Base-by-base conservation (phyloP, 2,888 invertebrate genomes). In the Cylloceria caligata region DNA sequence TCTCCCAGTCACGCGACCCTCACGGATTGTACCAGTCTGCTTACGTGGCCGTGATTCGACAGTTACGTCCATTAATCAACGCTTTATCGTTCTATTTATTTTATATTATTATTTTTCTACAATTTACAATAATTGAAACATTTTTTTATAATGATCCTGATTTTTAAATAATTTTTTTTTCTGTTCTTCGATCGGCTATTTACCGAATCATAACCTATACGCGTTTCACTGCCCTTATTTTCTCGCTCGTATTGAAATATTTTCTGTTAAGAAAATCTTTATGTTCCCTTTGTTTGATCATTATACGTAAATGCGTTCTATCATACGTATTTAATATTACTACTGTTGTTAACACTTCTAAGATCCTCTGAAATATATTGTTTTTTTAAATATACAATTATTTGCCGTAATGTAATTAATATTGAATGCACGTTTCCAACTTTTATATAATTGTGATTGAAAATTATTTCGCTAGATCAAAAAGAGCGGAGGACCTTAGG, bases 11-110 rank as follows among this genome's bases (percentile, higher is more conserved):
- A 60, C 60, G 60, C 60, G 60, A 60, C 30, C 30, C 34, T 60
- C 16, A 34, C 60, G 60, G 60, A 19, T 34, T 57, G 27, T n/a
- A n/a, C 57, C 57, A 16, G 57, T 60, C 30, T 77, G 78, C 81
- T 74, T 81, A 81, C 81, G 81, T 81, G 81, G 81, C 81, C 64
- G 78, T 74, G 77, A 55, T 74, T 78, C 77, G 77, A 78, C 81
- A 74, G 69, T 74, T 57, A 39, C 62, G 45, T 64, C 24, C 27
- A 69, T 71, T 65, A 55, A 36, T 55, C 68, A 34, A 13, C 34
- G 24, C 2, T 45, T 7, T 19, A 13, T 36, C 21, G n/a, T 55
- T 55, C 9, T 16, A 36, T 34, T 60, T 60, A 19, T 16, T 30
- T 6, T 3, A 9, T 9, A 16, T 21, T 49, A 1, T 21, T 19